phyloP scores from a whole-genome alignment of 2,113 vertebrate genomes.

The Aepyceros melampus region DNA sequence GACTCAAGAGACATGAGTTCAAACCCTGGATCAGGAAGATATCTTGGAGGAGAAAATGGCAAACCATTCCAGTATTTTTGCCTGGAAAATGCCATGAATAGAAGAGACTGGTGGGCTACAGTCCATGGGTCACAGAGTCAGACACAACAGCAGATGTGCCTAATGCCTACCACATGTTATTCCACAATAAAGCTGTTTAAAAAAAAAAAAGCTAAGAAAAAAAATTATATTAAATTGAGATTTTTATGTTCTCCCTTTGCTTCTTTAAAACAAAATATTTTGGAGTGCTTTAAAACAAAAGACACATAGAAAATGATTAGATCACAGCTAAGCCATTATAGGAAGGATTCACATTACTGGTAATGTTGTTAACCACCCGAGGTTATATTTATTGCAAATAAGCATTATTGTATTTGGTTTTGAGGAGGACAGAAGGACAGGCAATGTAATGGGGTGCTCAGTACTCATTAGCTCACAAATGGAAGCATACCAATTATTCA shows the following conservation, averaged over 20 bases:
- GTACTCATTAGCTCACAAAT: constrained; percentile 12
- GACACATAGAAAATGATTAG: not conserved
- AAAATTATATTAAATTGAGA: not conserved
- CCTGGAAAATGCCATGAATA: not conserved
- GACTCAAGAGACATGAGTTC: not conserved
- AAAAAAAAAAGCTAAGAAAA: not conserved
- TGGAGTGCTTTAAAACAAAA: not conserved
- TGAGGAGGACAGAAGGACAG: not conserved
- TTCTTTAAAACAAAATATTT: not conserved
- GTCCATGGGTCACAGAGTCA: not conserved
- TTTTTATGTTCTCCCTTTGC: not conserved
- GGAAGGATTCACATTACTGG: not conserved
- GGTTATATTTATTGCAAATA: not conserved
- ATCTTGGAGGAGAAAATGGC: not conserved
- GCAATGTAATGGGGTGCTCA: not conserved
- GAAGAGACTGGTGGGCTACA: not conserved
- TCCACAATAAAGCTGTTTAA: not conserved
- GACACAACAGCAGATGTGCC: not conserved
- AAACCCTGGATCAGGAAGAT: not conserved
- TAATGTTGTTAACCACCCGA: not conserved
- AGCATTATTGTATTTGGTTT: not conserved
- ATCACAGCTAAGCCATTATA: not conserved
- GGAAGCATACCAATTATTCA: not conserved
- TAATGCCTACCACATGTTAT: not conserved
- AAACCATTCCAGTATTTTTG: not conserved